A percentile compares a stretch with the other conserved stretches of the same genome.
These are phyloP conservation scores for Acanthosepion pharaonis DNA, from an alignment of 2,888 invertebrate genomes.

Conservation along the genomic window DNA sequence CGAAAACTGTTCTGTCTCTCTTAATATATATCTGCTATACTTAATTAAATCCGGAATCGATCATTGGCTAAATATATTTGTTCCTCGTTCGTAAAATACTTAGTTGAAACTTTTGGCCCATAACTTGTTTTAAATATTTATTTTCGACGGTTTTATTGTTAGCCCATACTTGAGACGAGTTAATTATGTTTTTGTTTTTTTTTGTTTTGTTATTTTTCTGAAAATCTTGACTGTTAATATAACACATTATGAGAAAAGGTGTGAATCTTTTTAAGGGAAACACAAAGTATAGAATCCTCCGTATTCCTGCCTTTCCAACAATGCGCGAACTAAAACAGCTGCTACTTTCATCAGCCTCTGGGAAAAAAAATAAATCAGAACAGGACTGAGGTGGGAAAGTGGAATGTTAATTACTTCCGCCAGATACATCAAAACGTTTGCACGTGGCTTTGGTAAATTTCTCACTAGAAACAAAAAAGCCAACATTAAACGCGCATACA, in stretches of 20 bases:
- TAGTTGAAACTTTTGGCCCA: too few species aligned
- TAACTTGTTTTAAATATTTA: too few species aligned
- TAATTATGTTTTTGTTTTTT: too few species aligned
- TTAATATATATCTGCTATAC: too few species aligned
- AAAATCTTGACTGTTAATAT: background rate
- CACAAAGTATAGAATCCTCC: background rate
- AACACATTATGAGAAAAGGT: background rate
- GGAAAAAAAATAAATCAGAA: background rate
- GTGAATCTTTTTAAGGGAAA: background rate
- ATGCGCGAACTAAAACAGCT: background rate
- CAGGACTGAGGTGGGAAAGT: background rate
- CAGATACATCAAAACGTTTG: background rate
- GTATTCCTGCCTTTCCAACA: background rate
- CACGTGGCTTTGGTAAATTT: background rate
- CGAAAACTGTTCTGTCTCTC: too few species aligned
- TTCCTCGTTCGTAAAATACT: too few species aligned
- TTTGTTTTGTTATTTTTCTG: background rate
- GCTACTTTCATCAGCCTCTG: background rate
- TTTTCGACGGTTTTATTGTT: too few species aligned
- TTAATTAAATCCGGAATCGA: too few species aligned
- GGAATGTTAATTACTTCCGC: conserved; percentile 22
- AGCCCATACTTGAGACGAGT: too few species aligned
- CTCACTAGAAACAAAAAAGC: background rate
- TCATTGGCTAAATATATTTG: too few species aligned
- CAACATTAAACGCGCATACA: background rate